Conservation (phyloP, 2,888 invertebrate species). For the Microchrysa polita region DNA sequence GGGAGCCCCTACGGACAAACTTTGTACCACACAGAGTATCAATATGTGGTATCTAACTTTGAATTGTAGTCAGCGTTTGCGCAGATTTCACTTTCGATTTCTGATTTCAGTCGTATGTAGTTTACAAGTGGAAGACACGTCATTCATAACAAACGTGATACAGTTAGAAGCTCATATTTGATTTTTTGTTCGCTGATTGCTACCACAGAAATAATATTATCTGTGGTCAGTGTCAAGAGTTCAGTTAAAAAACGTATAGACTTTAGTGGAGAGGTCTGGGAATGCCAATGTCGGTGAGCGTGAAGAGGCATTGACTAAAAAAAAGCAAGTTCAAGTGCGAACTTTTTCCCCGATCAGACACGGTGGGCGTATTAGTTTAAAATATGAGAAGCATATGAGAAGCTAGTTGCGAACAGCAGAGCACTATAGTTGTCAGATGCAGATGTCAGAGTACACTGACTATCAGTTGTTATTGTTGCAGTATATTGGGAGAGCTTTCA, state of each 20-base stretch:
- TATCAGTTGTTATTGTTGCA: not conserved
- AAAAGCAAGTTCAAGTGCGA: slow-evolving; percentile 30
- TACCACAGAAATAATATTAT: not conserved
- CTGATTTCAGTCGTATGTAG: too few species aligned
- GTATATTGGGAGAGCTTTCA: too few species aligned
- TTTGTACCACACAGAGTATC: not conserved
- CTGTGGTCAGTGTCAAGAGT: slow-evolving; percentile 29
- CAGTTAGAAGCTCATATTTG: too few species aligned
- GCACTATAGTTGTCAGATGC: not conserved
- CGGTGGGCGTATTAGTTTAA: not conserved
- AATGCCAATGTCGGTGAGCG: not conserved
- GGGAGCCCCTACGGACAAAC: not conserved
- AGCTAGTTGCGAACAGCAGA: too few species aligned
- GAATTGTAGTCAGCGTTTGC: not conserved
- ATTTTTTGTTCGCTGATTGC: not conserved
- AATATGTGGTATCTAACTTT: not conserved
- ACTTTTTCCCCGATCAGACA: not conserved
- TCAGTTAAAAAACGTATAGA: not conserved
- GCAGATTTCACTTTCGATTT: slow-evolving; percentile 37
- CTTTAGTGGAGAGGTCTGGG: not conserved
- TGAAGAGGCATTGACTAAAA: not conserved
- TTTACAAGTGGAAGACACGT: too few species aligned
- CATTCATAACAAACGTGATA: too few species aligned
- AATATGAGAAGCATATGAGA: too few species aligned
- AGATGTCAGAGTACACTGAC: too few species aligned